Percentiles rank a stretch among this genome's conserved stretches.
Conservation (phyloP, 2,797 vertebrate genomes). For the Aldrovandia affinis region DNA sequence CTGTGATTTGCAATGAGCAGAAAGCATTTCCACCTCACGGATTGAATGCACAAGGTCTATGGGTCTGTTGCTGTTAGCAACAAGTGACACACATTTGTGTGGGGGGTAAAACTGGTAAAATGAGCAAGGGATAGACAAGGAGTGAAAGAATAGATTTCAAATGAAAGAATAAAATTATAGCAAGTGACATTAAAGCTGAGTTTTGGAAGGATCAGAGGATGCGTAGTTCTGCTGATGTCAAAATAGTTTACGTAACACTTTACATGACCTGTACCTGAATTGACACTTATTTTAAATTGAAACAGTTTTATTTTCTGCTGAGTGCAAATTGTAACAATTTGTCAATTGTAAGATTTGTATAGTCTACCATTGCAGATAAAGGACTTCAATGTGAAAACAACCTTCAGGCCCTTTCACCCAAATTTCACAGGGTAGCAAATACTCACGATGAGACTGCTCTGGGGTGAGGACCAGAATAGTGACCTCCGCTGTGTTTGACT, state of each 20-base stretch:
- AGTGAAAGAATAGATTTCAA: not conserved
- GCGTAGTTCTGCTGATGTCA: not conserved
- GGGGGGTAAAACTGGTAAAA: not conserved
- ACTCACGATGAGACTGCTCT: conserved; percentile 87
- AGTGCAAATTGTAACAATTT: not conserved
- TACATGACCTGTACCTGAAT: not conserved
- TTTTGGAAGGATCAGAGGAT: not conserved
- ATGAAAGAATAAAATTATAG: not conserved
- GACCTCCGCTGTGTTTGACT: conserved; percentile 74
- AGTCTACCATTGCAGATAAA: not conserved
- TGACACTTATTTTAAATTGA: no score
- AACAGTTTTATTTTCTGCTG: not conserved
- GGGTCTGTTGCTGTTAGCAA: not conserved
- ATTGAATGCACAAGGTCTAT: not conserved
- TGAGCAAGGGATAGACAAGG: not conserved
- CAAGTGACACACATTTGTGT: not conserved
- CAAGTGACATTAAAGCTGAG: not conserved
- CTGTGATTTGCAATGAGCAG: not conserved
- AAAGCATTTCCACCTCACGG: not conserved
- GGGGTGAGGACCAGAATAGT: conserved; percentile 83
- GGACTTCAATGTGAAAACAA: not conserved
- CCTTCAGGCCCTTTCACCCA: not conserved
- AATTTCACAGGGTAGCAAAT: not conserved
- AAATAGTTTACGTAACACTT: not conserved
- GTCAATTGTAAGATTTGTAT: not conserved